Evolutionary conservation across 2,888 invertebrate genomes (phyloP).

Genomic region (Perizoma flavofasciatum): DNA sequence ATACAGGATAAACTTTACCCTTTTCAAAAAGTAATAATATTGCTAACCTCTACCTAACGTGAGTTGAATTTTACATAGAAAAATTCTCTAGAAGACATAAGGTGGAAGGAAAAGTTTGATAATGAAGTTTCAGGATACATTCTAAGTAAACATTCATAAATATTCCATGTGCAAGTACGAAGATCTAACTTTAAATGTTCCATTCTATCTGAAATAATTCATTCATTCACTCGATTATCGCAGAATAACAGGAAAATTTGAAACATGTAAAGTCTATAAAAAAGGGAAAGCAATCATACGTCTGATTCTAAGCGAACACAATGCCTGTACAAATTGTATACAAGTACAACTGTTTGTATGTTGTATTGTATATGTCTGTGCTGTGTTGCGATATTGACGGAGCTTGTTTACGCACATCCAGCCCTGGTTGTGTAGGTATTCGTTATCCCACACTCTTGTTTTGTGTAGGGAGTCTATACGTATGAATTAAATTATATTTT

Average conservation of each 20-base stretch:
- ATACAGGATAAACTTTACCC: constrained; percentile 54
- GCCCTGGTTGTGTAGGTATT: constrained; percentile 47
- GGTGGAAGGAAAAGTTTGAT: background rate
- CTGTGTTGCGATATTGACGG: constrained; percentile 58
- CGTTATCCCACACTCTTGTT: constrained; percentile 57
- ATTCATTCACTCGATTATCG: constrained; percentile 20
- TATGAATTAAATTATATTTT: constrained; percentile 51
- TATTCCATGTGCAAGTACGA: too few relatives aligned
- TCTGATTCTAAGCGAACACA: constrained; percentile 67
- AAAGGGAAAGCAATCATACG: constrained; percentile 64
- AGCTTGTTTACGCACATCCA: constrained; percentile 61
- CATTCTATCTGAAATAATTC: too few relatives aligned
- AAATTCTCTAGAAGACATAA: background rate
- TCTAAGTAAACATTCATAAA: too few relatives aligned
- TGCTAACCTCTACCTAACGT: background rate
- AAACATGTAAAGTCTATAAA: constrained; percentile 52
- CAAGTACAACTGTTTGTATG: constrained; percentile 41
- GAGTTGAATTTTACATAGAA: background rate
- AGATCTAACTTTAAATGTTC: too few relatives aligned
- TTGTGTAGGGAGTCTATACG: constrained; percentile 58
- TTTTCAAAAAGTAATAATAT: background rate
- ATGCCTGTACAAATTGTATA: constrained; percentile 57
- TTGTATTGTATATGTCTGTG: constrained; percentile 39
- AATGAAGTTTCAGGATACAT: too few relatives aligned
- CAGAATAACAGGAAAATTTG: constrained; percentile 38